These are phyloP conservation scores for Rhinichthys osculus DNA, from an alignment of 2,797 vertebrate genomes.

Conservation along the genomic window DNA sequence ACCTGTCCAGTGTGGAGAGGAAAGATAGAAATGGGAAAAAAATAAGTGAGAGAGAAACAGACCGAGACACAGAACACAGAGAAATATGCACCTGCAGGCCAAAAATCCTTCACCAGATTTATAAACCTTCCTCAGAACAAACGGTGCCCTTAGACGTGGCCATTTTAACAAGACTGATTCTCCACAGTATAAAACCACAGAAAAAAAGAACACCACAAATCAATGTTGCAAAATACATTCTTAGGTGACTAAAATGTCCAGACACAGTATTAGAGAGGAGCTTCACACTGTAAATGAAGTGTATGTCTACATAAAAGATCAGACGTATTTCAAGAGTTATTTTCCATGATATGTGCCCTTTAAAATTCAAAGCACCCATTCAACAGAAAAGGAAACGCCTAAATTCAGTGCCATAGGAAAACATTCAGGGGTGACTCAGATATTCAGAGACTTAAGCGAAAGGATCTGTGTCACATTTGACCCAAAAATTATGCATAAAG, in stretches of 20 bases:
- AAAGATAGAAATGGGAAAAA: slow-evolving; percentile 20
- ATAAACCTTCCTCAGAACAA: slow-evolving; percentile 42
- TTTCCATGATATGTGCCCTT: slow-evolving; percentile 3
- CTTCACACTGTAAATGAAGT: background rate
- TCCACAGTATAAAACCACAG: slow-evolving; percentile 15
- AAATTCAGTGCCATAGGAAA: background rate
- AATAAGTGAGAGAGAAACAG: background rate
- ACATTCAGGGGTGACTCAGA: slow-evolving; percentile 5
- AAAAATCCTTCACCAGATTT: slow-evolving; percentile 38
- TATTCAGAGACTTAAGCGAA: background rate
- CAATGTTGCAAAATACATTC: slow-evolving; percentile 17
- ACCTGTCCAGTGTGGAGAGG: slow-evolving; percentile 67
- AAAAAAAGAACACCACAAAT: background rate
- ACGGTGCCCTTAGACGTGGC: background rate
- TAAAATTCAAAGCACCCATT: background rate
- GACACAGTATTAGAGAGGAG: background rate
- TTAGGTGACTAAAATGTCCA: background rate
- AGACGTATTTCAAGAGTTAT: background rate
- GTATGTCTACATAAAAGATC: background rate
- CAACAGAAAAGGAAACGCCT: background rate
- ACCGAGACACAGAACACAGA: background rate
- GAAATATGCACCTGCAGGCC: slow-evolving; percentile 7
- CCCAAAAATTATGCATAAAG: background rate
- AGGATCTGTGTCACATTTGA: background rate
- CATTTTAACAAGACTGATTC: slow-evolving; percentile 14